Evolutionary conservation across 2,797 vertebrate genomes (phyloP), one percentile per base, ranked within the genome.

Genomic region (Myripristis jacobus): DNA sequence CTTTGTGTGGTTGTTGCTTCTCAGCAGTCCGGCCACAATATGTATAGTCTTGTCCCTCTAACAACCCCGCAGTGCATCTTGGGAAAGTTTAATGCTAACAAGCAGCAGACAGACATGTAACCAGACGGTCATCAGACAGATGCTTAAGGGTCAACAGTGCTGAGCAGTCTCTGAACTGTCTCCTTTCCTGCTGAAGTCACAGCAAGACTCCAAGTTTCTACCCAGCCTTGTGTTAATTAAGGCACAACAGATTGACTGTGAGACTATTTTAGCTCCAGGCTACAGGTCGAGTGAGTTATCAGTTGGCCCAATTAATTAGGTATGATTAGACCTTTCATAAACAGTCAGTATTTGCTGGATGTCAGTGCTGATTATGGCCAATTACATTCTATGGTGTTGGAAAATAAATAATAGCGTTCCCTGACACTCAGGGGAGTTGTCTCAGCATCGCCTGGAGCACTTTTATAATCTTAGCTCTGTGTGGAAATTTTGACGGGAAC

Each of bases 341-440:
- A 29, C 25, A 53, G 27, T n/a, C 24, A 29, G 25, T n/a, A 27
- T 3, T 27, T n/a, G 16, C 13, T 53, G 54, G 61, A 78, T 64
- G 31, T 43, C 62, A 70, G 59, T 61, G 34, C 53, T 70, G 73
- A 77, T 73, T 75, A 53, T 82, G 50, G 75, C 54, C 62, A 75
- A 82, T 82, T 84, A 75, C 53, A 82, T 27, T 65, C 65, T 75
- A 36, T 56, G 53, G 50, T 52, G 44, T 29, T 54, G 29, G n/a
- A 70, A 66, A 80, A 81, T 54, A 79, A 68, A 77, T 55, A 70
- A 21, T 53, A 22, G 50, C 16, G 73, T 36, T 57, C 54, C 48
- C 53, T 48, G 43, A 62, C 55, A 66, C 25, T 67, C 47, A 56
- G 70, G 66, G 15, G 47, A 16, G 41, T 64, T 78, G 71, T 61